Percentiles rank a stretch among this genome's conserved stretches.
Evolutionary conservation across 2,113 vertebrate genomes (phyloP).

Genomic region (Osmerus eperlanus): DNA sequence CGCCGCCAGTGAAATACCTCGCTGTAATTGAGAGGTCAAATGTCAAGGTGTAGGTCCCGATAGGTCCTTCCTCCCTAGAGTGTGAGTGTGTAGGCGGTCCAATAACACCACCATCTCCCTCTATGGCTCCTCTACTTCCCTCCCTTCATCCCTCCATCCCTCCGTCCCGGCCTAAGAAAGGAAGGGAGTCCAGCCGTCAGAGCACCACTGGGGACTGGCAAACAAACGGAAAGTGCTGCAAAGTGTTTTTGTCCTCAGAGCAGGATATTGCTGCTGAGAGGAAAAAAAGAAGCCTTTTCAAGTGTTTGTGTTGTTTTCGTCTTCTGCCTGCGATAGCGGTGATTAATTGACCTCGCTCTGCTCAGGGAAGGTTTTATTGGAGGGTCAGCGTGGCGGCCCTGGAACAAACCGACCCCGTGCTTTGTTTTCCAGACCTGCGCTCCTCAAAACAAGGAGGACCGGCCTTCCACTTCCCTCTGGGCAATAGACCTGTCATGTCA

Average conservation of each 20-base stretch:
- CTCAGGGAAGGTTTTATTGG: conserved; percentile 56
- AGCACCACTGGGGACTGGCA: conserved; percentile 57
- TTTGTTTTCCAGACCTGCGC: conserved; percentile 50
- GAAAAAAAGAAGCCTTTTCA: conserved; percentile 54
- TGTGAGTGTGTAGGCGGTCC: conserved; percentile 24
- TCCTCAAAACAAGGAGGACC: conserved; percentile 35
- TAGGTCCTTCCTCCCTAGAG: conserved; percentile 60
- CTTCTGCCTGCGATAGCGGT: conserved; percentile 46
- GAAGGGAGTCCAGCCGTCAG: conserved; percentile 58
- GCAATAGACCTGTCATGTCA: conserved; percentile 38
- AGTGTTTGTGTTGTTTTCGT: conserved; percentile 57
- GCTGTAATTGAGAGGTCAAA: conserved; percentile 29
- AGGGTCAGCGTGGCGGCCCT: conserved; percentile 50
- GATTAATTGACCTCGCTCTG: conserved; percentile 64
- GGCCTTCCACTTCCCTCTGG: conserved; percentile 44
- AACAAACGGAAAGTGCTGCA: conserved; percentile 73
- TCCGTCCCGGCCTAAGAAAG: conserved; percentile 43
- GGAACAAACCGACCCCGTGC: conserved; percentile 50
- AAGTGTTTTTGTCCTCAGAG: conserved; percentile 70
- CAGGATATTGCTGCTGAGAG: conserved; percentile 59
- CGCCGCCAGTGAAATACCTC: conserved; percentile 2
- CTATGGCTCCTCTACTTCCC: not conserved
- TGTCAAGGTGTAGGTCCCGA: conserved; percentile 57
- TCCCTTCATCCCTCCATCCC: not conserved
- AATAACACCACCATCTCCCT: conserved; percentile 1